Evolutionary conservation across 2,797 vertebrate genomes (phyloP), one percentile per base, ranked within the genome.

Genomic region (Epinephelus malabaricus): DNA sequence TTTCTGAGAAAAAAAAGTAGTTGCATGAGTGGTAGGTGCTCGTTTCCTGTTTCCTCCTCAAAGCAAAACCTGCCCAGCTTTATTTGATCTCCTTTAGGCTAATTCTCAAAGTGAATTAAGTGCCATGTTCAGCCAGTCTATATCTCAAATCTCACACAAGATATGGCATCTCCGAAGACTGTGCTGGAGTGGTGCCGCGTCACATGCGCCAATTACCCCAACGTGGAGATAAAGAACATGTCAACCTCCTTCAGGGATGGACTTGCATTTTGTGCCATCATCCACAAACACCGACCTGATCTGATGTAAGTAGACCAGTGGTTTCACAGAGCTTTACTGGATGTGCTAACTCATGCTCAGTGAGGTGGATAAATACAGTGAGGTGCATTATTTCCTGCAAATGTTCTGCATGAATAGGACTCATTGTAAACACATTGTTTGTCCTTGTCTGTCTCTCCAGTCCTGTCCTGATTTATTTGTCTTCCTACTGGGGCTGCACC

Each of bases 181-280:
- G 11, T 94, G 0, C 71, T 40, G 1, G 84, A 93, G 1, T 97
- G 97, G 97, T 97, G 96, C 92, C 93, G 95, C 76, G 87, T 82
- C 79, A 93, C 96, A 63, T 97, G 96, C 92, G 88, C 94, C 73
- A 81, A 79, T 23, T 97, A 97, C 92, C 88, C 90, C 59, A 86
- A 90, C 10, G 94, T 98, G 93, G 95, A 96, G n/a, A 93, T 97
- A 69, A 94, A 83, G 60, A 91, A 97, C 92, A 93, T 96, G 91
- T 96, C 96, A 76, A 62, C 93, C 70, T 97, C 97, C 27, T 97
- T 97, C 94, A 95, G 95, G 81, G 96, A 97, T 72, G 97, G 97
- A 67, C 93, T 97, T 56, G 96, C 96, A 3, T 97, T 97, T 82
- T 97, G 97, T 84, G 96, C 97, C 85, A 96, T 97, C 93, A 96